Conservation (phyloP, 2,888 invertebrate species). For the Cosmia trapezina region DNA sequence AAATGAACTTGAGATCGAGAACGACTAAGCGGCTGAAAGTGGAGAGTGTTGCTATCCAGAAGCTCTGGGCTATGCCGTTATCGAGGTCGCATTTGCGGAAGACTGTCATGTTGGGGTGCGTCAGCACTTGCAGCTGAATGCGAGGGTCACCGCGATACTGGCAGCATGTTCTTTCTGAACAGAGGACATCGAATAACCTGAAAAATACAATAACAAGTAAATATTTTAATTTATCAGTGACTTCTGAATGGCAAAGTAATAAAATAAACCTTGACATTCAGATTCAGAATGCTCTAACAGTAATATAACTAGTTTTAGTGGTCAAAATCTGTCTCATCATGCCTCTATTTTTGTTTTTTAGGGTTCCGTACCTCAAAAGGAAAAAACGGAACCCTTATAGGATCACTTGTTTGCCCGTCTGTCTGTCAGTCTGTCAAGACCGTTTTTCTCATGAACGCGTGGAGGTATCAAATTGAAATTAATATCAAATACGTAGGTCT, state of each 20-base stretch:
- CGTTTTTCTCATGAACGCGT: no score
- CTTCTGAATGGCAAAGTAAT: constrained; percentile 18
- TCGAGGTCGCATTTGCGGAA: constrained; percentile 88
- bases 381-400: no score
- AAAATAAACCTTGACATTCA: constrained; percentile 5
- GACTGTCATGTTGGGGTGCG: constrained; percentile 85
- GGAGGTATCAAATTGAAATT: no score
- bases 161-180: constrained; percentile 85
- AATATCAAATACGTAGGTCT: no score
- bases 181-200: constrained; percentile 89
- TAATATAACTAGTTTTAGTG: constrained; percentile 2
- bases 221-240: constrained; percentile 28
- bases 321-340: constrained; percentile 33
- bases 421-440: no score
- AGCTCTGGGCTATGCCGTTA: constrained; percentile 83
- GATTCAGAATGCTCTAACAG: background rate
- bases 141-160: constrained; percentile 85
- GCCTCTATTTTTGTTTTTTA: background rate
- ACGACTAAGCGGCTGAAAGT: constrained; percentile 81
- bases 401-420: no score
- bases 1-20: constrained; percentile 87
- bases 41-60: constrained; percentile 84
- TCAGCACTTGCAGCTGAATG: constrained; percentile 83
- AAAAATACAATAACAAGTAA: constrained; percentile 69
- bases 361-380: no score